A percentile compares a stretch with the other conserved stretches of the same genome.
phyloP scores from a whole-genome alignment of 2,113 vertebrate species.

The Acrocephalus kingi region DNA sequence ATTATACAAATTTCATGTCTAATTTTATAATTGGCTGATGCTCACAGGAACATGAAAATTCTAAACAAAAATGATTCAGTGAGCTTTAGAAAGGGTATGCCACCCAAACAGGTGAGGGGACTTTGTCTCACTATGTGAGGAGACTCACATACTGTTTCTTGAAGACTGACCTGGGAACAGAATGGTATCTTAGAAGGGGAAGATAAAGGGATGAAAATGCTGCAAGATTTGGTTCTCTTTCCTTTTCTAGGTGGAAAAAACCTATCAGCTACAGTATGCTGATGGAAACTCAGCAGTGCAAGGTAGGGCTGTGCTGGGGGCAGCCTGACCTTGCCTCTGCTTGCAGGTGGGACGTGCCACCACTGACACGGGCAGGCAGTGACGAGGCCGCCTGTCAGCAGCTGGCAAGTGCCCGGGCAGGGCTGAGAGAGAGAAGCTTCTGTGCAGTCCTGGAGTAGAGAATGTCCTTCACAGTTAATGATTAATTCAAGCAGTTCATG shows the following conservation, averaged over 20 bases:
- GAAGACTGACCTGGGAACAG: neutral
- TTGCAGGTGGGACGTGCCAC: neutral
- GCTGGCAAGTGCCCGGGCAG: neutral
- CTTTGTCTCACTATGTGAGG: neutral
- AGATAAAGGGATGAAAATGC: neutral
- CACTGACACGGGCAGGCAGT: neutral
- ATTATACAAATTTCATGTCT: constrained; percentile 55
- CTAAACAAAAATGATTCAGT: neutral
- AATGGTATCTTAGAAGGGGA: neutral
- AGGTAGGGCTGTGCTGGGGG: neutral
- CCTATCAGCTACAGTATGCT: neutral
- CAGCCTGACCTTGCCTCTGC: neutral
- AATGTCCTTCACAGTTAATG: neutral
- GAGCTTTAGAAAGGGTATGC: neutral
- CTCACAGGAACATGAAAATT: constrained; percentile 25
- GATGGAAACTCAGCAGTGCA: neutral
- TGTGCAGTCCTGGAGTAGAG: accelerated
- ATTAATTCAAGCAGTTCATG: neutral
- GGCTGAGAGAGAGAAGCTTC: neutral
- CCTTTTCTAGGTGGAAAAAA: neutral
- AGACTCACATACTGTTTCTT: neutral
- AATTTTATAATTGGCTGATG: constrained; percentile 46
- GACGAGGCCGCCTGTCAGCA: neutral
- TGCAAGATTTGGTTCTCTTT: neutral
- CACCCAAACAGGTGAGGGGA: neutral